phyloP scores from a whole-genome alignment of 1,140 invertebrate genomes.

The Trichomalopsis sarcophagae region DNA sequence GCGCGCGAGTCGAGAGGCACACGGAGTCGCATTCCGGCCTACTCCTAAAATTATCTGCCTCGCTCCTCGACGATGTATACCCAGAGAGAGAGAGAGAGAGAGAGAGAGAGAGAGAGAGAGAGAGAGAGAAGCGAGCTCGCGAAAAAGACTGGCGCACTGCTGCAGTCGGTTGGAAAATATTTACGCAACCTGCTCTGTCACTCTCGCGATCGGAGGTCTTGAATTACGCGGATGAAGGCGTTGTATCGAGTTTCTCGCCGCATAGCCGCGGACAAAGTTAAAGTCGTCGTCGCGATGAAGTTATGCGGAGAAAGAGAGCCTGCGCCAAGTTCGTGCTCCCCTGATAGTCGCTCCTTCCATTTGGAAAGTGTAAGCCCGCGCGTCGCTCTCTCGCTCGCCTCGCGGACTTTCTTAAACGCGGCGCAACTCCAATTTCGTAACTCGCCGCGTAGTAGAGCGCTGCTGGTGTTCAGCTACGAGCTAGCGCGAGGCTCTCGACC shows the following conservation, averaged over 20 bases:
- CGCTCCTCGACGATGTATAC: not conserved
- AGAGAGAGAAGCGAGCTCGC: not conserved
- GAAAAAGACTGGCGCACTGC: not conserved
- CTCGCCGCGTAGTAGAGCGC: not conserved
- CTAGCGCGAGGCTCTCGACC: slow-evolving; percentile 40
- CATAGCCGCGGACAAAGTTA: not conserved
- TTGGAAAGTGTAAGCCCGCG: slow-evolving; percentile 46
- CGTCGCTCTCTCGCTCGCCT: not conserved
- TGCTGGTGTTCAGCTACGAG: too few species aligned
- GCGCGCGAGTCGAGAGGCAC: not conserved
- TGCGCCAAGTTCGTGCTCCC: slow-evolving; percentile 3
- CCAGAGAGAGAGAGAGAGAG: too few species aligned
- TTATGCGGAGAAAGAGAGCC: not conserved
- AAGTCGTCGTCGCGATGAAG: not conserved
- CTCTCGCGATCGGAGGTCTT: not conserved
- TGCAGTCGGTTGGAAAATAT: not conserved
- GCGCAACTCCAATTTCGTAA: slow-evolving; percentile 43
- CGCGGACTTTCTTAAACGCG: slow-evolving; percentile 20
- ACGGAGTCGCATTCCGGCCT: not conserved
- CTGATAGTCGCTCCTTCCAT: slow-evolving; percentile 51
- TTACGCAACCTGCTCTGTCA: not conserved
- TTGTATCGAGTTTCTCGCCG: slow-evolving; percentile 13
- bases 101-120: too few species aligned
- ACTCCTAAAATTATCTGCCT: slow-evolving; percentile 13
- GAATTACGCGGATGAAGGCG: slow-evolving; percentile 31